Conservation (phyloP, 2,888 invertebrate species). For the Stenchaetothrips biformis region DNA sequence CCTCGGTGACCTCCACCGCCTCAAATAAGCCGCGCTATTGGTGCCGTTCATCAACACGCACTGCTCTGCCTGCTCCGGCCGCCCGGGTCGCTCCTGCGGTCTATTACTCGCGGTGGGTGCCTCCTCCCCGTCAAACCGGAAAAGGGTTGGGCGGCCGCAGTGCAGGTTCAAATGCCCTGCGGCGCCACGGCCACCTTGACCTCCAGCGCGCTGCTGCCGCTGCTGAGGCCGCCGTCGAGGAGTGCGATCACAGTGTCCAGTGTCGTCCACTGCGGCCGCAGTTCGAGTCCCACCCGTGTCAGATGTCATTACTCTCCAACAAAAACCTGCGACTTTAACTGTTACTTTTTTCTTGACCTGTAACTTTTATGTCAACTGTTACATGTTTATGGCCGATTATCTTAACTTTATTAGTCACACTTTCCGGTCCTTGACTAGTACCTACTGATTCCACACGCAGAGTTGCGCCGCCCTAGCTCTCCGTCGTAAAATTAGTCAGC, state of each 20-base stretch:
- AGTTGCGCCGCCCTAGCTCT: not conserved
- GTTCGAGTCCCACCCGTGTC: not conserved
- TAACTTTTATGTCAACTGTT: too few relatives aligned
- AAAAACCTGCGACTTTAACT: too few relatives aligned
- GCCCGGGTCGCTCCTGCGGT: not conserved
- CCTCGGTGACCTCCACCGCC: too few relatives aligned
- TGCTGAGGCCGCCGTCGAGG: not conserved
- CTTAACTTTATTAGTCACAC: too few relatives aligned
- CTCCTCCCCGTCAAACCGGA: not conserved
- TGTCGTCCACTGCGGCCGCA: too few relatives aligned
- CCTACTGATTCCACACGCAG: too few relatives aligned
- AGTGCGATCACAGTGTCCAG: not conserved
- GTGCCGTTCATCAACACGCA: too few relatives aligned
- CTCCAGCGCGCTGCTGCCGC: not conserved
- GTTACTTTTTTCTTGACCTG: too few relatives aligned
- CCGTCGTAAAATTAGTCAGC: not conserved
- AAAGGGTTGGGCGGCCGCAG: not conserved
- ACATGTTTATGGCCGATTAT: too few relatives aligned
- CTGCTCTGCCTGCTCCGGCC: not conserved
- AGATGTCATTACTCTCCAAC: not conserved
- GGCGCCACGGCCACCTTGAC: not conserved
- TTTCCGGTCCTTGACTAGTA: too few relatives aligned
- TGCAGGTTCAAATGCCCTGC: not conserved
- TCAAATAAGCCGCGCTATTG: too few relatives aligned
- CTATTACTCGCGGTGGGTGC: not conserved